These are phyloP conservation scores for Anoncus sp. DNA, from an alignment of 2,888 invertebrate species.

Conservation along the genomic window DNA sequence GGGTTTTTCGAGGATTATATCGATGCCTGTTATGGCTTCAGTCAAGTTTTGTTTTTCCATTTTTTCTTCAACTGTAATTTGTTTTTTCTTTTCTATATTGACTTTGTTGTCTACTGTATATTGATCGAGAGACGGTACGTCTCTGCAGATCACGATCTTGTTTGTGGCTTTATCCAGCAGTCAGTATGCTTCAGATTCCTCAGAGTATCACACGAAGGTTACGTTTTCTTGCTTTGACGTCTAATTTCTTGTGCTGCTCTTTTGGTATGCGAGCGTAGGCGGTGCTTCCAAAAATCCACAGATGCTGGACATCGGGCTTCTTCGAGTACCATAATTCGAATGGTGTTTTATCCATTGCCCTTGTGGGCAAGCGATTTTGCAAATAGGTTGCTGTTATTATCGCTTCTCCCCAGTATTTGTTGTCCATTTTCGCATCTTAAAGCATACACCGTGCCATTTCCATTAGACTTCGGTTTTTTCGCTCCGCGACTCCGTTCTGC, in stretches of 20 bases:
- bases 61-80: no score
- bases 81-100: no score
- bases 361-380: conserved; percentile 59
- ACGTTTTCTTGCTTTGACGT: conserved; percentile 60
- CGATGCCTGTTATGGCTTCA: no score
- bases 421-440: not conserved
- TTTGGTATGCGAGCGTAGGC: conserved; percentile 55
- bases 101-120: no score
- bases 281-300: conserved; percentile 62
- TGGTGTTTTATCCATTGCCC: conserved; percentile 51
- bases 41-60: no score
- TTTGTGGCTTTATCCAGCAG: no score
- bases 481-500: conserved; percentile 39
- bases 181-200: no score
- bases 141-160: no score
- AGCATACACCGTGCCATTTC: not conserved
- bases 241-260: conserved; percentile 57
- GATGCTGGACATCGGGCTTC: conserved; percentile 54
- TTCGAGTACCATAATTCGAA: conserved; percentile 55
- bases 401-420: not conserved
- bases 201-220: no score
- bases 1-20: no score
- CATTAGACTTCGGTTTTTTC: conserved; percentile 30
- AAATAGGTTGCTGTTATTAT: conserved; percentile 64
- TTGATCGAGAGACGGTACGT: no score